These are phyloP conservation scores for Burhinus oedicnemus DNA, from an alignment of 2,113 vertebrate genomes.

Conservation along the genomic window DNA sequence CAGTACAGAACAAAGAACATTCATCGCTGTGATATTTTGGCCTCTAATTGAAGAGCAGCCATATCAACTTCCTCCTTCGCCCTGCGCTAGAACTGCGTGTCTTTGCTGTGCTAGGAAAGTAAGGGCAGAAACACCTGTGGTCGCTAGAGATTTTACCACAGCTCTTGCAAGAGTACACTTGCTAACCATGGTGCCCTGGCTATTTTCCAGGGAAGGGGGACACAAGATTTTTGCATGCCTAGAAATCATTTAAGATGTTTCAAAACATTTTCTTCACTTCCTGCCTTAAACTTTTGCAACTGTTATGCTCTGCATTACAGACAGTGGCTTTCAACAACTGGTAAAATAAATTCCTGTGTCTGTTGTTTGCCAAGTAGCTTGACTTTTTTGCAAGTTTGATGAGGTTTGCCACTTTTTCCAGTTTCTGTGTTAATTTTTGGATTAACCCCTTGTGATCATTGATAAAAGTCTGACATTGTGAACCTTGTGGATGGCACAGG, in stretches of 20 bases:
- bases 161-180: not conserved
- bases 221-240: slow-evolving; percentile 1
- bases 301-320: not conserved
- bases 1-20: slow-evolving; percentile 35
- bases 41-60: not conserved
- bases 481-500: not conserved
- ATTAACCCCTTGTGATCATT: not conserved
- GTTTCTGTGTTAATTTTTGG: not conserved
- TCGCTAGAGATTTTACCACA: slow-evolving; percentile 1
- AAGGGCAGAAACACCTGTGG: slow-evolving; percentile 15
- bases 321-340: not conserved
- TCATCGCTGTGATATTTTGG: not conserved
- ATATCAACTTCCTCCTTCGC: not conserved
- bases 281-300: slow-evolving; percentile 32
- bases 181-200: not conserved
- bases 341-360: not conserved
- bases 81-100: not conserved
- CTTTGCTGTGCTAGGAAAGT: not conserved
- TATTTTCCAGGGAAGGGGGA: not conserved
- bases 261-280: slow-evolving; percentile 34
- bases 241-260: not conserved
- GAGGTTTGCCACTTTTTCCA: not conserved
- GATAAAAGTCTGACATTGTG: not conserved
- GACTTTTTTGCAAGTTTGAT: not conserved
- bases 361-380: not conserved